These are phyloP conservation scores for Eutrigla gurnardus DNA, from an alignment of 2,797 vertebrate genomes.

Conservation along the genomic window DNA sequence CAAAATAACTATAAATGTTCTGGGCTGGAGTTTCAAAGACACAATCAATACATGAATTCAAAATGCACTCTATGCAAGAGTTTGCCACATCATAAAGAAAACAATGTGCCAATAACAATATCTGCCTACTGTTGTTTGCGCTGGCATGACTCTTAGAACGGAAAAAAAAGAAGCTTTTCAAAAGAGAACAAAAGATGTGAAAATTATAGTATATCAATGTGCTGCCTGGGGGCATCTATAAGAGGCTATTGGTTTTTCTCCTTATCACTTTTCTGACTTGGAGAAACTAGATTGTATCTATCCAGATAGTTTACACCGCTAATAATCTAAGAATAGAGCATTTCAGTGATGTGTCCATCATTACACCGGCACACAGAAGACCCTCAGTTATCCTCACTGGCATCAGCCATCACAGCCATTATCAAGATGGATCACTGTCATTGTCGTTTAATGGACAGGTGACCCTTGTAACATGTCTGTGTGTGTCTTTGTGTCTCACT, in stretches of 20 bases:
- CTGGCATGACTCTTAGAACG: slow-evolving; percentile 23
- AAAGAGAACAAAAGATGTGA: slow-evolving; percentile 55
- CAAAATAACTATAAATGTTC: slow-evolving; percentile 41
- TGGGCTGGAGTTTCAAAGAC: slow-evolving; percentile 36
- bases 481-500: slow-evolving; percentile 6
- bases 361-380: slow-evolving; percentile 36
- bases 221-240: slow-evolving; percentile 55
- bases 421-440: slow-evolving; percentile 67
- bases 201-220: slow-evolving; percentile 62
- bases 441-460: slow-evolving; percentile 68
- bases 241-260: background rate
- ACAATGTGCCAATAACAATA: slow-evolving; percentile 51
- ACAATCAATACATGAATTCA: slow-evolving; percentile 55
- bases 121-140: slow-evolving; percentile 33
- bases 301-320: slow-evolving; percentile 55
- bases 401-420: slow-evolving; percentile 54
- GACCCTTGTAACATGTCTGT: slow-evolving; percentile 36
- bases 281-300: slow-evolving; percentile 47
- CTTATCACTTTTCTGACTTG: slow-evolving; percentile 26
- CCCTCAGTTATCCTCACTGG: slow-evolving; percentile 45
- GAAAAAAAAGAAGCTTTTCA: slow-evolving; percentile 45
- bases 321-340: slow-evolving; percentile 49
- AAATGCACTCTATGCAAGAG: slow-evolving; percentile 45
- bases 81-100: slow-evolving; percentile 57
- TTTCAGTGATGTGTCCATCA: slow-evolving; percentile 55